These are phyloP conservation scores for Sarcophaga carnaria DNA, from an alignment of 2,888 invertebrate genomes.

Conservation along the genomic window DNA sequence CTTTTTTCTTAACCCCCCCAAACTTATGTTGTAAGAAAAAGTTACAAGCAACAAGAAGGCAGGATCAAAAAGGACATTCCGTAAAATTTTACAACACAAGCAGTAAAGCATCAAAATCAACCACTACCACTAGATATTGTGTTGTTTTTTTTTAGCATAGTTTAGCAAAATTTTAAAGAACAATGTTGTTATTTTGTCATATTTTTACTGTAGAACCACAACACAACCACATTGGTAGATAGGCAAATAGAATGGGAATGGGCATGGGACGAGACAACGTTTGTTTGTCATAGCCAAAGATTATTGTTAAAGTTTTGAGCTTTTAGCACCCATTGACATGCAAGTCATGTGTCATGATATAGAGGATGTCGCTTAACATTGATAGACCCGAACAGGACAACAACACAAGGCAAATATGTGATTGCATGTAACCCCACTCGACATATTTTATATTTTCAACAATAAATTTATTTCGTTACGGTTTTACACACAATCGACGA, in stretches of 20 bases:
- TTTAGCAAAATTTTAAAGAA: constrained; percentile 78
- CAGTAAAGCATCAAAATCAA: background rate
- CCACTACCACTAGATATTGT: background rate
- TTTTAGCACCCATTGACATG: constrained; percentile 76
- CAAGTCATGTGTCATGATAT: constrained; percentile 76
- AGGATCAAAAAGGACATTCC: constrained; percentile 67
- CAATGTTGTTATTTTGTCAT: constrained; percentile 73
- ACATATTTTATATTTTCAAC: constrained; percentile 72
- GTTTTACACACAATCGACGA: constrained; percentile 59
- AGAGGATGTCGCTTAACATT: constrained; percentile 79
- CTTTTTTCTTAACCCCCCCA: constrained; percentile 30
- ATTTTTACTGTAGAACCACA: constrained; percentile 41
- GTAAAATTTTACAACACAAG: constrained; percentile 30
- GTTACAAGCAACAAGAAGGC: constrained; percentile 67
- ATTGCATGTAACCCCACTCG: constrained; percentile 65
- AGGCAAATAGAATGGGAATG: background rate
- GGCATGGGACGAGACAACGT: background rate
- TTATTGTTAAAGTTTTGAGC: constrained; percentile 70
- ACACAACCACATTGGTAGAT: background rate
- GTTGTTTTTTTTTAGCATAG: constrained; percentile 69
- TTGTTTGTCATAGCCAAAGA: constrained; percentile 60
- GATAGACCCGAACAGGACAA: constrained; percentile 73
- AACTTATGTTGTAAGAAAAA: constrained; percentile 36
- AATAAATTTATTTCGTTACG: constrained; percentile 76
- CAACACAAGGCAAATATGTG: constrained; percentile 51